phyloP scores from a whole-genome alignment of 2,888 invertebrate species.

The Dyspetes luteomarginatus region DNA sequence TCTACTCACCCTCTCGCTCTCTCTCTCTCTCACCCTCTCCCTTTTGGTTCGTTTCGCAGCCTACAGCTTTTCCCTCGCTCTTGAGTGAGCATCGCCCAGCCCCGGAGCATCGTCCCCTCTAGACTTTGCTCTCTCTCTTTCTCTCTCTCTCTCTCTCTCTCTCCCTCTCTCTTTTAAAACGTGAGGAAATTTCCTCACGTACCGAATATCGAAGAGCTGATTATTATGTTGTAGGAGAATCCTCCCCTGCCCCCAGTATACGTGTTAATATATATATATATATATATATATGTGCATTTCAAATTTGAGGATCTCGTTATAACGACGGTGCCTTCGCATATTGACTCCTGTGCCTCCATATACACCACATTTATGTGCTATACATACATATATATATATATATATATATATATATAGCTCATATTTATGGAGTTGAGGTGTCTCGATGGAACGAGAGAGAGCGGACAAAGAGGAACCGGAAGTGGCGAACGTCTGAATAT shows the following conservation, averaged over 20 bases:
- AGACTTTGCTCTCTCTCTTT: constrained; percentile 9
- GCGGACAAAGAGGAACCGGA: constrained; percentile 57
- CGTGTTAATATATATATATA: not conserved
- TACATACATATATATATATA: not conserved
- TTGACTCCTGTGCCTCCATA: constrained; percentile 9
- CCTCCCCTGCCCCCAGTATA: constrained; percentile 2
- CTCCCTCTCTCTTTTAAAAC: constrained; percentile 30
- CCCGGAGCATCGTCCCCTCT: constrained; percentile 37
- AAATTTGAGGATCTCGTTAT: constrained; percentile 8
- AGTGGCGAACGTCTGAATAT: constrained; percentile 49
- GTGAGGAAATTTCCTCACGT: constrained; percentile 58
- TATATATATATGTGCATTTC: constrained; percentile 5
- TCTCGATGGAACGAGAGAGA: constrained; percentile 17
- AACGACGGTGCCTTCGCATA: constrained; percentile 19
- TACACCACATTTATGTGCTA: not conserved
- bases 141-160: constrained; percentile 13
- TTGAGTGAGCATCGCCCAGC: constrained; percentile 47
- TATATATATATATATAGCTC: not conserved
- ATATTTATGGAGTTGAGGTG: constrained; percentile 29
- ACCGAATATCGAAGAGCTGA: constrained; percentile 61
- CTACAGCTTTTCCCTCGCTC: constrained; percentile 47
- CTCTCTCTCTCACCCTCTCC: constrained; percentile 8
- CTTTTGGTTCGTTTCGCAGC: constrained; percentile 34
- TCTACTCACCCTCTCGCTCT: constrained; percentile 20
- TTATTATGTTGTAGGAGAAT: constrained; percentile 42